Evolutionary conservation across 1,140 invertebrate species (phyloP).

Genomic region (Thalassaphorura encarpata): DNA sequence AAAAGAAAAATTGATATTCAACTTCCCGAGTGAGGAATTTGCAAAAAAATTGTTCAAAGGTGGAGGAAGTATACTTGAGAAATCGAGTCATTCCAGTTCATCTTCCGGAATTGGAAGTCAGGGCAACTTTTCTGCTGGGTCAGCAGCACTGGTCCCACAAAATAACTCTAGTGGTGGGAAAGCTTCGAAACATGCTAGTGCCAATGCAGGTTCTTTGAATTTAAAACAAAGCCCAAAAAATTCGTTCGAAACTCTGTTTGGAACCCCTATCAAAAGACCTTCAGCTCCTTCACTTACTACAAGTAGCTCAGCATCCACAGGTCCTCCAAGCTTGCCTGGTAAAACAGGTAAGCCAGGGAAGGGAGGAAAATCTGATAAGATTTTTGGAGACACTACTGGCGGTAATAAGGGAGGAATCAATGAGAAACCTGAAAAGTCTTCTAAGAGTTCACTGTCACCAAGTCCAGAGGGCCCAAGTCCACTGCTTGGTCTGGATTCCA

Average conservation of each 20-base stretch:
- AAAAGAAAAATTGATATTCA: slow-evolving; percentile 66
- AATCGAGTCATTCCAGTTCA: background rate
- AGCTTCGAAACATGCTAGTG: slow-evolving; percentile 26
- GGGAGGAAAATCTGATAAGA: slow-evolving; percentile 1
- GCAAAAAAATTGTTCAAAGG: slow-evolving; percentile 73
- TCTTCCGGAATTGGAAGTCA: background rate
- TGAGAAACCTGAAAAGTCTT: slow-evolving; percentile 7
- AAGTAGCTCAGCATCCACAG: slow-evolving; percentile 41
- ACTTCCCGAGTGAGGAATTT: slow-evolving; percentile 80
- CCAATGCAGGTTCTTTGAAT: slow-evolving; percentile 47
- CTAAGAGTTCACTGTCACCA: slow-evolving; percentile 13
- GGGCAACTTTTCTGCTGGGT: slow-evolving; percentile 12
- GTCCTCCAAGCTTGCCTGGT: too few species aligned
- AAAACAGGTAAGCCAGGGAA: slow-evolving; percentile 33
- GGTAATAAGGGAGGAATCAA: slow-evolving; percentile 10
- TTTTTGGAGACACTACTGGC: slow-evolving; percentile 3
- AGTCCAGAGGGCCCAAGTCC: background rate
- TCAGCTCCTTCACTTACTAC: background rate
- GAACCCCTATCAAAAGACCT: slow-evolving; percentile 55
- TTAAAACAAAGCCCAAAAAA: slow-evolving; percentile 52
- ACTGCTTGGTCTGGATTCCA: background rate
- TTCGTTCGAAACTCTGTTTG: slow-evolving; percentile 67
- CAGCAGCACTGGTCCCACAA: background rate
- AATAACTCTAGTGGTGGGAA: slow-evolving; percentile 18
- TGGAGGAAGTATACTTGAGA: slow-evolving; percentile 53